phyloP scores from a whole-genome alignment of 1,140 invertebrate genomes.

The Papilio aristodemus region DNA sequence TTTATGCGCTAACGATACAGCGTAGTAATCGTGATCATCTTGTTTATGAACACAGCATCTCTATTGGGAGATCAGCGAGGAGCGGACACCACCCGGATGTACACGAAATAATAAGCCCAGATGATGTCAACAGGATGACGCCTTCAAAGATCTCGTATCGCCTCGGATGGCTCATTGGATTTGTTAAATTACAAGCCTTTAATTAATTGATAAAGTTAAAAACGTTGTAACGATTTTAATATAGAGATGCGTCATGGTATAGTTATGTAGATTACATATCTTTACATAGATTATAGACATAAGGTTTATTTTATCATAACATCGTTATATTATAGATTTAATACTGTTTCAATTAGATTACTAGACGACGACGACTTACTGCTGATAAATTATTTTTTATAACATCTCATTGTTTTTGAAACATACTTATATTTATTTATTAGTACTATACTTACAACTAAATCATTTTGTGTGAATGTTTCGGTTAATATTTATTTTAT shows the following conservation, averaged over 20 bases:
- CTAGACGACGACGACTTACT: too few relatives aligned
- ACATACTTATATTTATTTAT: too few relatives aligned
- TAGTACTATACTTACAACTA: too few relatives aligned
- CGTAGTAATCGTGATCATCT: constrained; percentile 33
- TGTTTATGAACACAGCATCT: constrained; percentile 34
- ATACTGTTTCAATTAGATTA: too few relatives aligned
- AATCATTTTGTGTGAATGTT: too few relatives aligned
- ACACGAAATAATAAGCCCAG: constrained; percentile 50
- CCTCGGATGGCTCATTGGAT: constrained; percentile 8
- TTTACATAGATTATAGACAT: too few relatives aligned
- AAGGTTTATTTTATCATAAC: too few relatives aligned
- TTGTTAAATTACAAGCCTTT: constrained; percentile 26
- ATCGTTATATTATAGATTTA: too few relatives aligned
- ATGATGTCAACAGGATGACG: constrained; percentile 72
- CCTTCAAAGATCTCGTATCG: constrained; percentile 36
- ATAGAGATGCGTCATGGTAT: constrained; percentile 25
- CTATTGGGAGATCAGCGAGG: constrained; percentile 35
- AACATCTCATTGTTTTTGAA: too few relatives aligned
- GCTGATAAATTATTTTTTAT: too few relatives aligned
- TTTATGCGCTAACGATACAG: constrained; percentile 18
- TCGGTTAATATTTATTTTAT: too few relatives aligned
- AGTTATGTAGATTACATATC: constrained; percentile 4
- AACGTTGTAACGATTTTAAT: constrained; percentile 31
- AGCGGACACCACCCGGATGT: constrained; percentile 56
- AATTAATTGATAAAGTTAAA: constrained; percentile 22